These are phyloP conservation scores for Portunus trituberculatus DNA, from an alignment of 1,140 invertebrate genomes.

Conservation along the genomic window DNA sequence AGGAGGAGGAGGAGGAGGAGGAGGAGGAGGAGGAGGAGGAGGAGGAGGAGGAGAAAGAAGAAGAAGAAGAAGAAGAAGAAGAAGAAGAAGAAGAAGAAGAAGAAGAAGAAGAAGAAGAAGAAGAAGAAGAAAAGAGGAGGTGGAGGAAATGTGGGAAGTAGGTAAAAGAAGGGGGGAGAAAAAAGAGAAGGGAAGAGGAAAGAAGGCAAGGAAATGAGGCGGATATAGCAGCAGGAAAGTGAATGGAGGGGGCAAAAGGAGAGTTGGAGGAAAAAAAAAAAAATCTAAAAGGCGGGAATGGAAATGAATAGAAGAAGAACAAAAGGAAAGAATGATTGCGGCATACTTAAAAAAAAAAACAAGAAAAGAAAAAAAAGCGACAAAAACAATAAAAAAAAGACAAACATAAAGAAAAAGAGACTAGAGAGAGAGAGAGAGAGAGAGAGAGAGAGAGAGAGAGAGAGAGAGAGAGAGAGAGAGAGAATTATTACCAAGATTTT, in stretches of 20 bases:
- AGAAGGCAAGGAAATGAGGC: conserved; percentile 1
- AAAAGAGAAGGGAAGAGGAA: background rate
- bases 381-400: too few relatives aligned
- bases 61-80: background rate
- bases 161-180: background rate
- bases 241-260: background rate
- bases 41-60: background rate
- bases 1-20: too few relatives aligned
- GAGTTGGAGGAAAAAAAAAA: background rate
- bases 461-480: background rate
- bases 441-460: background rate
- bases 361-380: too few relatives aligned
- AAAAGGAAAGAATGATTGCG: too few relatives aligned
- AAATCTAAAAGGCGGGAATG: background rate
- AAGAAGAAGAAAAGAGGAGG: too few relatives aligned
- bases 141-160: background rate
- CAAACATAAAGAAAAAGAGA: too few relatives aligned
- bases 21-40: too few relatives aligned
- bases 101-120: background rate
- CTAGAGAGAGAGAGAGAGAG: background rate
- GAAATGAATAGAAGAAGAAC: background rate
- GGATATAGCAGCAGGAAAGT: background rate
- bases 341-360: too few relatives aligned
- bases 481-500: too few relatives aligned
- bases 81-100: background rate